Evolutionary conservation across 2,888 invertebrate genomes (phyloP), one percentile per base, ranked within the genome.

Genomic region (Thera obeliscata): DNA sequence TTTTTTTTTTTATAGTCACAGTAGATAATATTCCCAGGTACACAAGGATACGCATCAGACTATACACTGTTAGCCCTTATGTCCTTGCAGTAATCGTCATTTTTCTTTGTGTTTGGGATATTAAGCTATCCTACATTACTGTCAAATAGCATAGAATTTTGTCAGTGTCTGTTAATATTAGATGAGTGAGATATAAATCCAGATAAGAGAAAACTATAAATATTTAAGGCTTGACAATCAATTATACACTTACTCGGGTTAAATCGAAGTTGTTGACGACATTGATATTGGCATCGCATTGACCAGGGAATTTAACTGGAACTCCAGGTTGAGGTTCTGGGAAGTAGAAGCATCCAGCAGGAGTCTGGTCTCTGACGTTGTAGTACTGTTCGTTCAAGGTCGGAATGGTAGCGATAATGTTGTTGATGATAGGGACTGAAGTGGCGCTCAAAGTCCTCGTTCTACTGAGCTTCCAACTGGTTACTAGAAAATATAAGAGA

Each of bases 401-500:
- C 2, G 81, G 75, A 22, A 85, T 72, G 0, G 63, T 71, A 9
- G 72, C 70, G 0, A 85, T 76, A 0, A 78, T 72, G 2, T 54
- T 61, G 48, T 85, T 79, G 3, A 88, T 88, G 0, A 66, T 72
- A 0, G 66, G 57, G 0, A 60, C 52, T 2, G 82, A 80, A 0
- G 52, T 52, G 0, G 48, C 2, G 0, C 80, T 60, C 9, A 88
- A 64, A 7, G 77, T 7, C 5, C 81, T 84, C 0, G 74, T 73
- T 70, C 87, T 78, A 60, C 88, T 84, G 2, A 89, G 76, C 66
- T 88, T 88, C 86, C 86, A 89, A 66, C 84, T 84, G 46, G 65
- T 68, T 56, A 81, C 84, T 81, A 35, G 61, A 41, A 62, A 69
- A 56, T 43, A 7, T 52, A 55, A 56, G 5, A 38, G 6, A 22